Conservation (phyloP, 2,888 invertebrate species). For the Opisthograptis luteolata region DNA sequence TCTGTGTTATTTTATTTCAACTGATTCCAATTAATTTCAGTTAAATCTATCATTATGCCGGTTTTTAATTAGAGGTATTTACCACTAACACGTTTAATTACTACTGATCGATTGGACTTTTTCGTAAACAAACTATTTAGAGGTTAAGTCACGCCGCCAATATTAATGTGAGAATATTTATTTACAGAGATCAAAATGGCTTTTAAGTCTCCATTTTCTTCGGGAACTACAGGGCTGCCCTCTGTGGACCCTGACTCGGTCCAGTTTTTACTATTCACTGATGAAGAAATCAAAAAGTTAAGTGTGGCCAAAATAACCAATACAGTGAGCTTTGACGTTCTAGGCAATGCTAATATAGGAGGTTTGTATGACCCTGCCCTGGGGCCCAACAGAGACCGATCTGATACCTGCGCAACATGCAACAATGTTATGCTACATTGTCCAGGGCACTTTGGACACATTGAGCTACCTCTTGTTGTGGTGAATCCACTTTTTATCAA, state of each 20-base stretch:
- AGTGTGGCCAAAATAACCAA: slow-evolving; percentile 93
- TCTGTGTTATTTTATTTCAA: not conserved
- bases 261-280: slow-evolving; percentile 89
- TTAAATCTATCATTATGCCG: no score
- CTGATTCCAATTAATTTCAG: no score
- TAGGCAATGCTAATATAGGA: slow-evolving; percentile 92
- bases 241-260: slow-evolving; percentile 73
- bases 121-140: not conserved
- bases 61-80: not conserved
- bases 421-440: slow-evolving; percentile 87
- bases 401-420: slow-evolving; percentile 93
- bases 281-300: slow-evolving; percentile 90
- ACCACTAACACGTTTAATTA: no score
- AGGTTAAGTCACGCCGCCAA: slow-evolving; percentile 41
- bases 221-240: slow-evolving; percentile 57
- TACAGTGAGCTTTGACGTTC: slow-evolving; percentile 90
- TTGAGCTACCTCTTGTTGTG: slow-evolving; percentile 94
- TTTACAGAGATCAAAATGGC: slow-evolving; percentile 57
- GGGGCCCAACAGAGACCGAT: slow-evolving; percentile 86
- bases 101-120: no score
- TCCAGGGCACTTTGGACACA: slow-evolving; percentile 97
- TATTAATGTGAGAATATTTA: slow-evolving; percentile 24
- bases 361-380: slow-evolving; percentile 96
- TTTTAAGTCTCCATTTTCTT: slow-evolving; percentile 55
- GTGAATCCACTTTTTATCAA: slow-evolving; percentile 96